Evolutionary conservation across 2,888 invertebrate species (phyloP), one percentile per base, ranked within the genome.

Genomic region (Mallateleia sp.): DNA sequence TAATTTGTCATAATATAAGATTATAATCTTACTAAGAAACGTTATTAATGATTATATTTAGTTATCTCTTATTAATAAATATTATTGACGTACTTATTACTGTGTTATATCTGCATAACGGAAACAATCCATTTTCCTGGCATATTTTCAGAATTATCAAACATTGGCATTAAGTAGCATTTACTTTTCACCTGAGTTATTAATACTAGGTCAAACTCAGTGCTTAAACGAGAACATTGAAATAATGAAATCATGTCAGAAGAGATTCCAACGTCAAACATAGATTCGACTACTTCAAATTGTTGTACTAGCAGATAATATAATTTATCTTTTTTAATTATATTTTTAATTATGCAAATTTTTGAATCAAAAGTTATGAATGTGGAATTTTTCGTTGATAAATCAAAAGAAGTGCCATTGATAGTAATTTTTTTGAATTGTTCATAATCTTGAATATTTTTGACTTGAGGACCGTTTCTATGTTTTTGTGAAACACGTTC

Each of bases 381-480:
- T 7, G 7, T 20, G 15, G 58, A 58, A 58, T 58, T 58, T 28
- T 15, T 14, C 8, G 5, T n/a, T 3, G 25, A 20, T 11, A 58
- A 20, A 58, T 58, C 58, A 32, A 58, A 58, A 9, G 11, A 14
- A 24, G n/a, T 28, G 1, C 58, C 15, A n/a, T 58, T 28, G 2
- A n/a, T 58, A 2, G 11, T 32, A 15, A 58, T n/a, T 20, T 67
- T 67, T 18, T 52, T 67, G 28, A 32, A 67, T 34, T 67, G 67
- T 22, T 67, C 14, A 67, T 32, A 67, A 47, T 66, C 34, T 1
- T 22, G 52, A 15, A 25, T 25, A n/a, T 67, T 14, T 8, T 24
- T 32, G 2, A 67, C 45, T 15, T 67, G 20, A 6, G 67, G 67
- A n/a, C 62, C 74, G 22, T 74, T 60, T 22, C 50, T 22, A 22